These are phyloP conservation scores for Planiliza haematocheilus DNA, from an alignment of 2,113 vertebrate genomes.

Conservation along the genomic window DNA sequence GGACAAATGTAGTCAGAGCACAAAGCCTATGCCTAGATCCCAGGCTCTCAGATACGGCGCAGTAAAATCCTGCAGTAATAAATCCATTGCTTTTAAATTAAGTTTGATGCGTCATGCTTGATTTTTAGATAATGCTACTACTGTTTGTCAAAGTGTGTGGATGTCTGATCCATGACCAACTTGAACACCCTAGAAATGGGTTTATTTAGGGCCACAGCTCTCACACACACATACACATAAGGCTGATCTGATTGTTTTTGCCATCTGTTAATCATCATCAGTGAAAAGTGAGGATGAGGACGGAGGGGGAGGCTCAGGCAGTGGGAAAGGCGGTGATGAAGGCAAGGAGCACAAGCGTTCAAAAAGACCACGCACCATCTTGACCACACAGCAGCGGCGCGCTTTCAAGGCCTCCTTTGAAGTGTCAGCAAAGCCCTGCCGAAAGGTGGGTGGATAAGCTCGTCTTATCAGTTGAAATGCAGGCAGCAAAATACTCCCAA, in stretches of 20 bases:
- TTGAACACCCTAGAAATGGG: background rate
- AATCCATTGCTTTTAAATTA: too few species aligned
- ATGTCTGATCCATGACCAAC: background rate
- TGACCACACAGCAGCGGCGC: conserved; percentile 92
- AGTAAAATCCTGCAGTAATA: too few species aligned
- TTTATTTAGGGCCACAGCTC: background rate
- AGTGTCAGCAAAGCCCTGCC: conserved; percentile 92
- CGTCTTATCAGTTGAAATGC: conserved; percentile 32
- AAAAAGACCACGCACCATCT: conserved; percentile 91
- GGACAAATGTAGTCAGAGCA: background rate
- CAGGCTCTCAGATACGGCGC: background rate
- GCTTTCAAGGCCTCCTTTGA: conserved; percentile 95
- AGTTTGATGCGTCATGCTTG: too few species aligned
- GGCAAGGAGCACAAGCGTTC: conserved; percentile 90
- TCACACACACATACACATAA: background rate
- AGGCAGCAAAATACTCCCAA: conserved; percentile 16
- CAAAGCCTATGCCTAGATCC: background rate
- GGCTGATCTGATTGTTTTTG: conserved; percentile 22
- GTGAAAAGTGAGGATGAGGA: conserved; percentile 92
- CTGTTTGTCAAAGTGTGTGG: background rate
- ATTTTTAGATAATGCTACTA: background rate
- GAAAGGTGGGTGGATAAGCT: conserved; percentile 83
- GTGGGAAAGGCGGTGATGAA: conserved; percentile 87
- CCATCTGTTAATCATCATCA: conserved; percentile 62
- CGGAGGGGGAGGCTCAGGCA: conserved; percentile 83